Evolutionary conservation across 2,888 invertebrate species (phyloP).

Genomic region (Cataglyphis altisquamis): DNA sequence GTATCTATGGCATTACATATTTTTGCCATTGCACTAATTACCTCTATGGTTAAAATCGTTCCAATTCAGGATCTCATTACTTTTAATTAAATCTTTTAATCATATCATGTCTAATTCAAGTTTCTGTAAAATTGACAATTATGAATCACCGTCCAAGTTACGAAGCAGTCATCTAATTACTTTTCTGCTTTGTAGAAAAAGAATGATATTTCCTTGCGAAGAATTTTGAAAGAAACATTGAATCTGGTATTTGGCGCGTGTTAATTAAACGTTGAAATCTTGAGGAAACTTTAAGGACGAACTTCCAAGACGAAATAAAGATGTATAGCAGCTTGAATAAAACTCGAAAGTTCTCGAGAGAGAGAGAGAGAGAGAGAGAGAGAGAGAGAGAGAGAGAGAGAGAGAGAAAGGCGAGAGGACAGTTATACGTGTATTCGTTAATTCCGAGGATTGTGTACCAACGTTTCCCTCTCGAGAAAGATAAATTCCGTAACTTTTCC

Average conservation of each 20-base stretch:
- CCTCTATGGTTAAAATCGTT: background rate
- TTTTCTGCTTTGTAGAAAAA: background rate
- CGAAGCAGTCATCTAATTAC: background rate
- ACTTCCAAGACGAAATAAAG: background rate
- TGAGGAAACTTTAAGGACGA: background rate
- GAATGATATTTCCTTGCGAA: background rate
- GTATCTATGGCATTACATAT: background rate
- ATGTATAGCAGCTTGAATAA: background rate
- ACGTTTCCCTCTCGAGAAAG: background rate
- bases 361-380: background rate
- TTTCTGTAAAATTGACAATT: background rate
- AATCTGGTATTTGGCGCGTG: background rate
- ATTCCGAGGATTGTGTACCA: constrained; percentile 7
- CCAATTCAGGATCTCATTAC: background rate
- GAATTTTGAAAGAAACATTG: background rate
- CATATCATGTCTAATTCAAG: background rate
- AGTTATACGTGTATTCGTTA: constrained; percentile 20
- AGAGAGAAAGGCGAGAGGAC: background rate
- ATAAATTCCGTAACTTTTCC: constrained; percentile 7
- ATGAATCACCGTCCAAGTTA: background rate
- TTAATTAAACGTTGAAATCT: background rate
- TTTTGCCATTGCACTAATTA: background rate
- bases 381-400: background rate
- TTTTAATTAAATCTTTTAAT: background rate
- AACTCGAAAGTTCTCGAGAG: background rate